Percentiles rank a stretch among this genome's conserved stretches.
phyloP scores from a whole-genome alignment of 1,140 invertebrate species.

The Pectinophora gossypiella region DNA sequence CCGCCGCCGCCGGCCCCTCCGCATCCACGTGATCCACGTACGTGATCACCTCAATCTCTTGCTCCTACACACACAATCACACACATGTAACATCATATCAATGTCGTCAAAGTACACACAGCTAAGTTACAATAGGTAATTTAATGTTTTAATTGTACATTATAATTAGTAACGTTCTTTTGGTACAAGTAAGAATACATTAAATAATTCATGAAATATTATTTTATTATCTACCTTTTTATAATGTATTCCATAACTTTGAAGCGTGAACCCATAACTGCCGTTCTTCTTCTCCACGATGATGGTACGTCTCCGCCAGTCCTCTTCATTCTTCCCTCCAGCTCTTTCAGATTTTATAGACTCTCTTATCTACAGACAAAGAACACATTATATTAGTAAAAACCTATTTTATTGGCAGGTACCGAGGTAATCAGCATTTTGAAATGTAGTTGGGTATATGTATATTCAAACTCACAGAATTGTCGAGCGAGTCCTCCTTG shows the following conservation, averaged over 20 bases:
- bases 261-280: slow-evolving; percentile 94
- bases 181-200: no score
- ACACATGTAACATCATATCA: slow-evolving; percentile 3
- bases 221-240: slow-evolving; percentile 83
- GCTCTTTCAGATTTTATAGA: slow-evolving; percentile 87
- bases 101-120: no score
- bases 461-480: slow-evolving; percentile 44
- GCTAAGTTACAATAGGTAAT: no score
- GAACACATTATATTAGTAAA: not conserved
- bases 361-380: slow-evolving; percentile 81
- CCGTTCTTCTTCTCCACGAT: slow-evolving; percentile 94
- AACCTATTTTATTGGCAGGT: not conserved
- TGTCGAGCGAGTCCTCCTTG: slow-evolving; percentile 62
- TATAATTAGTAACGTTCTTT: no score
- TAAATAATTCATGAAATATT: no score
- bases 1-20: slow-evolving; percentile 90
- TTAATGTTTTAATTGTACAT: no score
- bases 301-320: slow-evolving; percentile 89
- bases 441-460: not conserved
- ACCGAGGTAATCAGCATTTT: not conserved
- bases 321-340: slow-evolving; percentile 84
- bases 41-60: slow-evolving; percentile 94
- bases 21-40: slow-evolving; percentile 97
- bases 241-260: slow-evolving; percentile 97
- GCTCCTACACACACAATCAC: slow-evolving; percentile 59